These are phyloP conservation scores for Morinoia aosen DNA, from an alignment of 2,888 invertebrate species.

Conservation along the genomic window DNA sequence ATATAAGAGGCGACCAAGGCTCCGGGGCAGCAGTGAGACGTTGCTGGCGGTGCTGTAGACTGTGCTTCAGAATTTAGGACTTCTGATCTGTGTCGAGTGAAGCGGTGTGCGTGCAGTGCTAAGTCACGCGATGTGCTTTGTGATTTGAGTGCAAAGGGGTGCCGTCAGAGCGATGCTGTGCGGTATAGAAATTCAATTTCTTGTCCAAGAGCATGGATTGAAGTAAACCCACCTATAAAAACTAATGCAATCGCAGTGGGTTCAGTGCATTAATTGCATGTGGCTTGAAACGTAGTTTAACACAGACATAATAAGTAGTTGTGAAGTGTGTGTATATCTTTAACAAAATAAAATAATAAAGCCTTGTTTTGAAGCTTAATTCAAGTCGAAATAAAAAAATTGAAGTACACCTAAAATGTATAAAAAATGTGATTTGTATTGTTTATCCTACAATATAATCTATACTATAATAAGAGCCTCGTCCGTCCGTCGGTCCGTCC, in stretches of 20 bases:
- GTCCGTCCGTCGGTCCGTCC: too few species aligned
- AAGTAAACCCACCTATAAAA: neutral
- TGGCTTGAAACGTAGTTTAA: neutral
- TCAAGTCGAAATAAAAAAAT: neutral
- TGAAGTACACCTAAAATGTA: neutral
- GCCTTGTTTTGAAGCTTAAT: neutral
- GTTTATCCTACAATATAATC: too few species aligned
- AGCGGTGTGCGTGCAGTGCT: too few species aligned
- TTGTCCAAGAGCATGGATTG: neutral
- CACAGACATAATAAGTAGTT: neutral
- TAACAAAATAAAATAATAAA: neutral
- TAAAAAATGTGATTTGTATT: neutral
- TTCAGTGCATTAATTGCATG: neutral
- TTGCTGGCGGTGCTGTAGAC: constrained; percentile 56
- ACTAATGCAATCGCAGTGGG: neutral
- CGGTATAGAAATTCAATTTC: neutral
- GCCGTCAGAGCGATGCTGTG: neutral
- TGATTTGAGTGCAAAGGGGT: neutral
- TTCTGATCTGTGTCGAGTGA: neutral
- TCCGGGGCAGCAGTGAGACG: constrained; percentile 59
- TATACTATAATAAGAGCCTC: too few species aligned
- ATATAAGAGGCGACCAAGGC: constrained; percentile 66
- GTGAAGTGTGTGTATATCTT: neutral
- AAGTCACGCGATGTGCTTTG: too few species aligned
- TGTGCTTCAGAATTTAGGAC: neutral